A percentile compares a stretch with the other conserved stretches of the same genome.
phyloP scores from a whole-genome alignment of 2,888 invertebrate genomes.

The Serripes groenlandicus region DNA sequence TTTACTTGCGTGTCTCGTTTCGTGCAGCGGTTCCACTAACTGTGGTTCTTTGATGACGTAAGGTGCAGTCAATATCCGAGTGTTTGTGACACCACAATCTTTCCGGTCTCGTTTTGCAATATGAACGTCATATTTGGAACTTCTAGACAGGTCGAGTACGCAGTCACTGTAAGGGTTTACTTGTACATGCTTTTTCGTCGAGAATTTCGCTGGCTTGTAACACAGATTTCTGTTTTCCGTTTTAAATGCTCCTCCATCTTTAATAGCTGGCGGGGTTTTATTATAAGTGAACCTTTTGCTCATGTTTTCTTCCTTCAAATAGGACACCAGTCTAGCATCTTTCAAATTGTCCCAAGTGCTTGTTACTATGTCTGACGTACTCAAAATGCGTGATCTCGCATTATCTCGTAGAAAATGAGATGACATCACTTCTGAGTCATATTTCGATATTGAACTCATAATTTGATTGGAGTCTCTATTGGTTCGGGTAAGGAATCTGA shows the following conservation, averaged over 20 bases:
- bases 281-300: neutral
- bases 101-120: neutral
- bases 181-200: neutral
- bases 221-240: neutral
- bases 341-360: slow-evolving; percentile 20
- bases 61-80: neutral
- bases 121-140: slow-evolving; percentile 4
- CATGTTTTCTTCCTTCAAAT: neutral
- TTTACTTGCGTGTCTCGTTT: slow-evolving; percentile 34
- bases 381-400: slow-evolving; percentile 7
- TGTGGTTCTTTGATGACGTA: neutral
- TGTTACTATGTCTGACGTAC: slow-evolving; percentile 5
- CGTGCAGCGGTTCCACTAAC: slow-evolving; percentile 35
- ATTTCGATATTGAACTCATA: slow-evolving; percentile 8
- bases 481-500: neutral
- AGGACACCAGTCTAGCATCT: slow-evolving; percentile 8
- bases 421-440: slow-evolving; percentile 11
- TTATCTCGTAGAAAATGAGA: neutral
- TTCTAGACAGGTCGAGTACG: slow-evolving; percentile 13
- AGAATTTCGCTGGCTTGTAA: neutral
- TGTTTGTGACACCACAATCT: neutral
- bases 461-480: neutral
- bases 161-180: slow-evolving; percentile 36
- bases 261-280: neutral
- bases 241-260: neutral